Conservation (phyloP, 2,888 invertebrate species). For the Rugalucina vietnamica region DNA sequence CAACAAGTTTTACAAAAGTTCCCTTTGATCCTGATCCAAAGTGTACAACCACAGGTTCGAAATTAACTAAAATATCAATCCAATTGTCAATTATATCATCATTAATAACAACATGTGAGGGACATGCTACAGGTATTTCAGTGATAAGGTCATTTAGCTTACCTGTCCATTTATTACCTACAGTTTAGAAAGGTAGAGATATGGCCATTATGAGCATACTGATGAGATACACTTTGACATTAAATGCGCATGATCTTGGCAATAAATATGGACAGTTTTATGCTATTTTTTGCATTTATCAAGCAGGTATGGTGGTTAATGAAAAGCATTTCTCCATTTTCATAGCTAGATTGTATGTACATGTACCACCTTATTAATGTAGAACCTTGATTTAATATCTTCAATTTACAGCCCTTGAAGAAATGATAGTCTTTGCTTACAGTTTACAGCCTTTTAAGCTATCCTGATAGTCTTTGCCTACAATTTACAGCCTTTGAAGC, state of each 20-base stretch:
- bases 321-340: too few relatives aligned
- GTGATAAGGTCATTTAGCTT: neutral
- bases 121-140: neutral
- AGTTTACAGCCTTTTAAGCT: too few relatives aligned
- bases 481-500: too few relatives aligned
- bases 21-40: neutral
- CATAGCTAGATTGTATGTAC: too few relatives aligned
- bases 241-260: neutral
- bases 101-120: slow-evolving; percentile 6
- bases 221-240: neutral
- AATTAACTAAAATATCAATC: neutral
- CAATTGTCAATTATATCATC: slow-evolving; percentile 6
- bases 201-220: neutral
- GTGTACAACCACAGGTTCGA: neutral
- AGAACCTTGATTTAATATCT: too few relatives aligned
- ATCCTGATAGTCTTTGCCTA: too few relatives aligned
- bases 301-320: too few relatives aligned
- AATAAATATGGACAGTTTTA: neutral
- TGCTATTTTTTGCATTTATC: too few relatives aligned
- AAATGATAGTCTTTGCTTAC: too few relatives aligned
- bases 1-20: too few relatives aligned
- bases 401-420: too few relatives aligned
- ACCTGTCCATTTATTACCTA: neutral
- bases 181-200: neutral
- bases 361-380: too few relatives aligned